These are phyloP conservation scores for Mus pahari DNA, from an alignment of 2,113 vertebrate genomes.

Conservation along the genomic window DNA sequence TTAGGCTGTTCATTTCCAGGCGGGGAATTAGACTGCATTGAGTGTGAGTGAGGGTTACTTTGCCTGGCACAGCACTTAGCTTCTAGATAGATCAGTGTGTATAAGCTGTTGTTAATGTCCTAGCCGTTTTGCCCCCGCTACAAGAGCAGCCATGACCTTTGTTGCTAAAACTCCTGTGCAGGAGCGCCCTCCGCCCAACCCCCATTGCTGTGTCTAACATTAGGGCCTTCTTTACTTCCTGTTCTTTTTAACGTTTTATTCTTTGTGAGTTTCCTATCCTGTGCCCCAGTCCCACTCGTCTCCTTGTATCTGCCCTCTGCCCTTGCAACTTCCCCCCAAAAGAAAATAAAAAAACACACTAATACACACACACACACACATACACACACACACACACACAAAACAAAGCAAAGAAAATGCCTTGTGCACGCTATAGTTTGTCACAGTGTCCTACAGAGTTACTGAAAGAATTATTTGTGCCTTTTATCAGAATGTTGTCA, in stretches of 20 bases:
- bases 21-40: conserved; percentile 49
- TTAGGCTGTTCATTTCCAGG: conserved; percentile 28
- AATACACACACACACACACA: neutral
- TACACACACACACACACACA: neutral
- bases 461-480: conserved; percentile 18
- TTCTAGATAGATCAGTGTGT: conserved; percentile 13
- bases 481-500: conserved; percentile 43
- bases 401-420: neutral
- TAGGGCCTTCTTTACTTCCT: conserved; percentile 20
- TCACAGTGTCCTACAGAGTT: neutral
- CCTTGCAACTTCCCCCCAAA: neutral
- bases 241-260: neutral
- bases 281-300: neutral
- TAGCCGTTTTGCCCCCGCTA: neutral
- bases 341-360: neutral
- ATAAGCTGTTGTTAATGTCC: neutral
- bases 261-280: neutral
- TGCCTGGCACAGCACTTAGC: conserved; percentile 7
- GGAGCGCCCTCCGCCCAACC: neutral
- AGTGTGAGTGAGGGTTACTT: conserved; percentile 36
- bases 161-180: neutral
- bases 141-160: neutral
- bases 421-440: neutral
- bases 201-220: neutral
- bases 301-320: neutral